Base-by-base conservation (phyloP, 2,113 vertebrate species). In the Actinemys pallida region DNA sequence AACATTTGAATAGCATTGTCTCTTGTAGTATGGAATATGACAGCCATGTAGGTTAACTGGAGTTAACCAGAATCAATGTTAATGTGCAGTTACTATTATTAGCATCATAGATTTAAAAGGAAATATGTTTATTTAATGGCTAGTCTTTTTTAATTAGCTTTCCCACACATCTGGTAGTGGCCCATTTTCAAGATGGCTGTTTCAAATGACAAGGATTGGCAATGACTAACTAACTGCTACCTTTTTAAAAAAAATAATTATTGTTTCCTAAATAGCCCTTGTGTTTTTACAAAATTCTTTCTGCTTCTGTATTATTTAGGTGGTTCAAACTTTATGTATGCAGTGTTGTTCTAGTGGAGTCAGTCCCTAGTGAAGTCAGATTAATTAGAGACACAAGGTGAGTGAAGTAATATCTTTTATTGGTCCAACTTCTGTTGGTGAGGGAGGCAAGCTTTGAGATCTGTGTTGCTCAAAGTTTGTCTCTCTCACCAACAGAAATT, bases 271-370 rank as follows among this genome's bases (percentile, higher is more conserved):
- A 69, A 69, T 10, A 69, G 35, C 80, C 81, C 79, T 76, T 93
- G 92, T 9, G 76, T 53, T 87, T 87, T 94, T 92, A 93, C 14
- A 88, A 89, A 95, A 80, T 78, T 93, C 80, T 91, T 54, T 92
- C 83, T 75, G 80, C 92, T 96, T 94, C 83, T 93, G 52, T 87
- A 93, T 95, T 81, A 95, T 94, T 86, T 84, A 96, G 9, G 65
- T n/a, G 35, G 4, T n/a, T 39, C 65, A 69, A 17, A 69, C 35
- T 39, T 69, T 35, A 69, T 39, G 19, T 69, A 69, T 20, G 8
- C 35, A 69, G 19, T 39, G 8, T 10, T 39, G 35, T 39, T 16
- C 17, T n/a, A 69, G 8, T 4, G 4, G 35, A 16, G 35, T 69
- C 17, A 5, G 59, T 65, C 14, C 62, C 62, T 19, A 39, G 39